A percentile compares a stretch with the other conserved stretches of the same genome.
phyloP scores from a whole-genome alignment of 2,797 vertebrate species.

The Paguma larvata region DNA sequence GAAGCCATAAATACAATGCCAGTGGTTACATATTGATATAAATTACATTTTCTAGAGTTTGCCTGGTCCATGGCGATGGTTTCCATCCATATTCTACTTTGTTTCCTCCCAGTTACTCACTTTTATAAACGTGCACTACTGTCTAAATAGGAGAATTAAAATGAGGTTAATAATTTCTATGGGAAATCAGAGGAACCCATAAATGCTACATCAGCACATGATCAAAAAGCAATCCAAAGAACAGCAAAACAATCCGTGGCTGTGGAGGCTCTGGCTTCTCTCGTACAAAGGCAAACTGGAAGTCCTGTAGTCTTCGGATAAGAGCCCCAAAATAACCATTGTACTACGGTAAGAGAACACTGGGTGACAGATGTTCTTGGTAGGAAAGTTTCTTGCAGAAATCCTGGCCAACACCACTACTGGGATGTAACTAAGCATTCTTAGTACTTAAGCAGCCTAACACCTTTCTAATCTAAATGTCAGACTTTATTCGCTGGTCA shows the following conservation, averaged over 20 bases:
- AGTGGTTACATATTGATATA: not conserved
- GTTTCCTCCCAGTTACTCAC: not conserved
- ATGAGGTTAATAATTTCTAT: not conserved
- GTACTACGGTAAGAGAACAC: not conserved
- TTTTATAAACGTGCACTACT: not conserved
- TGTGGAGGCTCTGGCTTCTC: not conserved
- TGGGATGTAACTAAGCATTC: not conserved
- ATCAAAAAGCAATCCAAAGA: not conserved
- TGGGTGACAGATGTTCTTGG: not conserved
- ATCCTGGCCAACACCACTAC: not conserved
- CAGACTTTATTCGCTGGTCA: conserved; percentile 10
- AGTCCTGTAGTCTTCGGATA: not conserved
- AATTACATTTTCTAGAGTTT: conserved; percentile 21
- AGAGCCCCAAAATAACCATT: not conserved
- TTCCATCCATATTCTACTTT: not conserved
- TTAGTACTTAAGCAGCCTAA: not conserved
- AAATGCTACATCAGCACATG: not conserved
- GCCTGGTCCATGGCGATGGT: not conserved
- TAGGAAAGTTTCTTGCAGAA: conserved; percentile 39
- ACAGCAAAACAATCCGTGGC: not conserved
- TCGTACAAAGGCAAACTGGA: not conserved
- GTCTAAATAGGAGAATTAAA: conserved; percentile 43
- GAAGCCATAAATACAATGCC: conserved; percentile 8
- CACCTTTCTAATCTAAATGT: conserved; percentile 20
- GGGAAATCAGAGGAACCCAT: conserved; percentile 34